These are phyloP conservation scores for Bombycilla garrulus DNA, from an alignment of 2,113 vertebrate genomes.

Conservation along the genomic window DNA sequence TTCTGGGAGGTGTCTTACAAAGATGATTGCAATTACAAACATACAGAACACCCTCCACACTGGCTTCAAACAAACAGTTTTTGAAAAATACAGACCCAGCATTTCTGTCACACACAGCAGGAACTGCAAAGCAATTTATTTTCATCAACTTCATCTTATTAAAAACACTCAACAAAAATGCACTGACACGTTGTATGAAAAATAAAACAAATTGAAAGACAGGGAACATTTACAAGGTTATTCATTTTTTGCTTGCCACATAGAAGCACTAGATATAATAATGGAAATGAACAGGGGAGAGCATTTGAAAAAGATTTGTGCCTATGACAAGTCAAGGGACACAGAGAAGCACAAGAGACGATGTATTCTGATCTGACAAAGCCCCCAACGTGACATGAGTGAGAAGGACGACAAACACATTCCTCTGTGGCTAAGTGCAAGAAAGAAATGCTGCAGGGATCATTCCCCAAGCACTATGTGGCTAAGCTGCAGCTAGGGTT, in stretches of 20 bases:
- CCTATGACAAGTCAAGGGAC: slow-evolving; percentile 22
- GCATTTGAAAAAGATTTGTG: slow-evolving; percentile 47
- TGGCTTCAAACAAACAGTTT: slow-evolving; percentile 16
- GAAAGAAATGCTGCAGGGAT: slow-evolving; percentile 9
- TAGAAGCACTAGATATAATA: slow-evolving; percentile 52
- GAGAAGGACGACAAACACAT: background rate
- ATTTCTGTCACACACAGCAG: slow-evolving; percentile 62
- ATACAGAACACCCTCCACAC: background rate
- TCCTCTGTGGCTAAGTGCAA: background rate
- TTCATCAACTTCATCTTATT: slow-evolving; percentile 61
- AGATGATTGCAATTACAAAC: background rate
- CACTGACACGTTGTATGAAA: slow-evolving; percentile 33
- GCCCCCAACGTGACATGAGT: background rate
- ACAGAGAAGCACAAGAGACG: background rate
- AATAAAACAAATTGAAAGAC: slow-evolving; percentile 63
- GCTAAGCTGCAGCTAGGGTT: background rate
- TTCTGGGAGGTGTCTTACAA: background rate
- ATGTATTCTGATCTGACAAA: slow-evolving; percentile 46
- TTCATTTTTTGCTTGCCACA: slow-evolving; percentile 51
- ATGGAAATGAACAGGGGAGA: slow-evolving; percentile 53
- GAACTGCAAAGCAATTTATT: slow-evolving; percentile 63
- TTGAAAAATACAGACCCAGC: slow-evolving; percentile 53
- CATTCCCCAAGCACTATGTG: background rate
- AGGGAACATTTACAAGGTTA: slow-evolving; percentile 50
- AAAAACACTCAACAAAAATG: slow-evolving; percentile 53